Evolutionary conservation across 2,797 vertebrate genomes (phyloP).

Genomic region (Paratrypauchen microcephalus): DNA sequence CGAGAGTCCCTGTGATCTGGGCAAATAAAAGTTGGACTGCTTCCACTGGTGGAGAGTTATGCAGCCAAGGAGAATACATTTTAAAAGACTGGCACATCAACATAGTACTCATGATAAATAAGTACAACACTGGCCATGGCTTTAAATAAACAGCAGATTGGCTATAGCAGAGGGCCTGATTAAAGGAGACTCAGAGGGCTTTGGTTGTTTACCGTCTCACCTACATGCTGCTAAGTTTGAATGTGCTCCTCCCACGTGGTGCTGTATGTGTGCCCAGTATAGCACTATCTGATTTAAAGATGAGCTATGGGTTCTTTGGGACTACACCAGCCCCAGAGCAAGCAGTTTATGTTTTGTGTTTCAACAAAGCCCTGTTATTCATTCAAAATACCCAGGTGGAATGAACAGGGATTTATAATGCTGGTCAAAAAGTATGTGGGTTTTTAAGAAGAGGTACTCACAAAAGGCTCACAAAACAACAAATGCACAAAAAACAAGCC

Average conservation of each 20-base stretch:
- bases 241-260: conserved; percentile 19
- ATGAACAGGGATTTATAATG: conserved; percentile 17
- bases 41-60: conserved; percentile 55
- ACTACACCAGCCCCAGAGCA: conserved; percentile 2
- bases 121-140: conserved; percentile 52
- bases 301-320: conserved; percentile 8
- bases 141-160: conserved; percentile 37
- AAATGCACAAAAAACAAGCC: background rate
- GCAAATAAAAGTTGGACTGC: conserved; percentile 57
- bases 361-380: conserved; percentile 16
- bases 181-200: conserved; percentile 18
- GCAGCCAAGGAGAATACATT: conserved; percentile 46
- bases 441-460: background rate
- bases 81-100: conserved; percentile 51
- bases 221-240: conserved; percentile 27
- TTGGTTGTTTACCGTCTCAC: conserved; percentile 27
- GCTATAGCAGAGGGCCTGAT: conserved; percentile 17
- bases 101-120: conserved; percentile 52
- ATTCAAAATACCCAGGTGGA: conserved; percentile 2
- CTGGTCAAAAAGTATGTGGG: background rate
- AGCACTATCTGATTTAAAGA: conserved; percentile 11
- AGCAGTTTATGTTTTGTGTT: conserved; percentile 16
- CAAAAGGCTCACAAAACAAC: background rate
- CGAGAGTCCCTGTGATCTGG: conserved; percentile 45
- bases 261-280: conserved; percentile 10